Conservation (phyloP, 2,113 vertebrate species). For the Bubalus kerabau region DNA sequence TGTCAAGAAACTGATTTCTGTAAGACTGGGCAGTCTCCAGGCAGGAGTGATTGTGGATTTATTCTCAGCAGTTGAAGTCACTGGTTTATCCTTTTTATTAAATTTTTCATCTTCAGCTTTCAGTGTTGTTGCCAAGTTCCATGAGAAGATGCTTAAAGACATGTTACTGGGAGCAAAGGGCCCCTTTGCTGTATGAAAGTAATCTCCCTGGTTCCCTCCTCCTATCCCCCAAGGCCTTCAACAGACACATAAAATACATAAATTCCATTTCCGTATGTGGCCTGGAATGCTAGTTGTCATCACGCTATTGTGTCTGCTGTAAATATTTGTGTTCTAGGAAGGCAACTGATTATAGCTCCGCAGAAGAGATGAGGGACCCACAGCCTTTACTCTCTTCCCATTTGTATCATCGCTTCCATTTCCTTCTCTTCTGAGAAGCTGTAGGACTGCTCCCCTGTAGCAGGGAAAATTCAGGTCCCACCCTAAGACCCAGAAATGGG, state of each 20-base stretch:
- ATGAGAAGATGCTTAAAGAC: background rate
- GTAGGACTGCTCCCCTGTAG: background rate
- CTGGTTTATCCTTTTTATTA: slow-evolving; percentile 33
- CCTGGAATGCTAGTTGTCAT: background rate
- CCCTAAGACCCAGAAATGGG: rapidly evolving
- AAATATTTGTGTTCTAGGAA: background rate
- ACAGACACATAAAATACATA: slow-evolving; percentile 7
- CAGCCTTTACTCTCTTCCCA: background rate
- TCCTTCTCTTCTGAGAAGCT: background rate
- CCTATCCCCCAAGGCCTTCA: background rate
- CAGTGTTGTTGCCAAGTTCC: background rate
- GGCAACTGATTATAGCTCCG: background rate
- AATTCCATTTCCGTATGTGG: background rate
- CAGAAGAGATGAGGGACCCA: background rate
- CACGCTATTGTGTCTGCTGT: background rate
- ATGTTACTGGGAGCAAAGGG: background rate
- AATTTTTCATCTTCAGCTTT: slow-evolving; percentile 56
- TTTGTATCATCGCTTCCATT: background rate
- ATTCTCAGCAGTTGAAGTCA: slow-evolving; percentile 60
- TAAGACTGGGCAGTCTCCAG: background rate
- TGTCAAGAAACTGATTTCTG: background rate
- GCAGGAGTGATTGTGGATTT: background rate
- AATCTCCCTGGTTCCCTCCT: background rate
- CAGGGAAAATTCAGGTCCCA: background rate
- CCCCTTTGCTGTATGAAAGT: background rate